Base-by-base conservation (phyloP, 2,113 vertebrate species). In the Clarias gariepinus region DNA sequence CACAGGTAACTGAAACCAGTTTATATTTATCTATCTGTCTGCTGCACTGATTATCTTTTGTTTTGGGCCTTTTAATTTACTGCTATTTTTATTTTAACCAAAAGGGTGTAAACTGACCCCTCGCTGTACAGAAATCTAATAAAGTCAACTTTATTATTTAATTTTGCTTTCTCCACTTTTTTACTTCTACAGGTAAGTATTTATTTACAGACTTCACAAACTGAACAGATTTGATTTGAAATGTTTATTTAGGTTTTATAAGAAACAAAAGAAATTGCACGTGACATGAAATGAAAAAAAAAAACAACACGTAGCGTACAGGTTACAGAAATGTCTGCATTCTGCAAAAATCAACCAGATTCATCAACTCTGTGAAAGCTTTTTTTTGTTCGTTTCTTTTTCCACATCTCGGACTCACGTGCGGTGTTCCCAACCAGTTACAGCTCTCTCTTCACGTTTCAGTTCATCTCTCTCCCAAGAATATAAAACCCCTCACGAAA, bases 221-320 rank as follows among this genome's bases (percentile, higher is more conserved):
- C 36, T 41, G 53, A 47, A 78, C 25, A 61, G 21, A 82, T 23
- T 1, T 85, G 91, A 90, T 91, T 86, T 4, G 71, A 92, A 91
- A 91, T 83, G 81, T 95, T 95, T 95, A 94, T 95, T 95, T 90
- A 92, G 88, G 91, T 88, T 88, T 89, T 89, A 89, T 86, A 64
- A 89, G 86, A 90, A 86, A 89, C 90, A 91, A 92, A 89, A 86
- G 61, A 91, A 87, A 87, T 83, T 92, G 86, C 87, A 93, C 90
- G 87, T 85, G 91, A 91, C 91, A 90, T 84, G 25, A 6, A 21
- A 9, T 83, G 90, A 84, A 91, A 64, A 89, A 61, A 69, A 86
- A n/a, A n/a, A n/a, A n/a, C n/a, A n/a, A n/a, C 82, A 89, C 81
- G 16, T 53, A 84, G 76, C n/a, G 18, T 71, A 71, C 53, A 19